A percentile compares a stretch with the other conserved stretches of the same genome.
phyloP scores from a whole-genome alignment of 2,888 invertebrate species.

The Athrips mouffetella region DNA sequence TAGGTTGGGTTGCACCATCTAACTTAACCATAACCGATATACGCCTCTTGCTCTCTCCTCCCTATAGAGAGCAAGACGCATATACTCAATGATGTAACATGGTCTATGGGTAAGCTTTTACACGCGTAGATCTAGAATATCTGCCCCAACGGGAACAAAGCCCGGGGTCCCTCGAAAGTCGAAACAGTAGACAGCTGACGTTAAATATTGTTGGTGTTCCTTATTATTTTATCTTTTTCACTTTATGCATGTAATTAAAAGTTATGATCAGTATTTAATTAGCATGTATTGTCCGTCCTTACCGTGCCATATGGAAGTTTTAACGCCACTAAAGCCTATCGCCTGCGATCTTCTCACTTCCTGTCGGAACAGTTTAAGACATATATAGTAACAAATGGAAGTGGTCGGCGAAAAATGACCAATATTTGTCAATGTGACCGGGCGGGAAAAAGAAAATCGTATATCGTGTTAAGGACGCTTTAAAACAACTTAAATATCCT shows the following conservation, averaged over 20 bases:
- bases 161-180: too few species aligned
- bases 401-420: slow-evolving; percentile 31
- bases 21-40: too few species aligned
- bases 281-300: slow-evolving; percentile 4
- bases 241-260: background rate
- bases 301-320: background rate
- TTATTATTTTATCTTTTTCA: background rate
- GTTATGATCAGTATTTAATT: slow-evolving; percentile 9
- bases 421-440: slow-evolving; percentile 32
- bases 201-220: background rate
- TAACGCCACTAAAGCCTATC: slow-evolving; percentile 9
- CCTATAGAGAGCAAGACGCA: too few species aligned
- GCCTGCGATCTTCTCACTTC: slow-evolving; percentile 7
- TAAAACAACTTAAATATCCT: too few species aligned
- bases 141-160: too few species aligned
- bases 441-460: slow-evolving; percentile 27
- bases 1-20: too few species aligned
- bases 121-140: too few species aligned
- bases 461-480: slow-evolving; percentile 14
- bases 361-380: slow-evolving; percentile 3
- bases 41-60: too few species aligned
- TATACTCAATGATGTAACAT: too few species aligned
- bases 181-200: background rate
- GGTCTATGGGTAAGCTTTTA: too few species aligned
- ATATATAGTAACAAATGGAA: slow-evolving; percentile 32